These are phyloP conservation scores for Danaus melanippus DNA, from an alignment of 1,140 invertebrate species.

Conservation along the genomic window DNA sequence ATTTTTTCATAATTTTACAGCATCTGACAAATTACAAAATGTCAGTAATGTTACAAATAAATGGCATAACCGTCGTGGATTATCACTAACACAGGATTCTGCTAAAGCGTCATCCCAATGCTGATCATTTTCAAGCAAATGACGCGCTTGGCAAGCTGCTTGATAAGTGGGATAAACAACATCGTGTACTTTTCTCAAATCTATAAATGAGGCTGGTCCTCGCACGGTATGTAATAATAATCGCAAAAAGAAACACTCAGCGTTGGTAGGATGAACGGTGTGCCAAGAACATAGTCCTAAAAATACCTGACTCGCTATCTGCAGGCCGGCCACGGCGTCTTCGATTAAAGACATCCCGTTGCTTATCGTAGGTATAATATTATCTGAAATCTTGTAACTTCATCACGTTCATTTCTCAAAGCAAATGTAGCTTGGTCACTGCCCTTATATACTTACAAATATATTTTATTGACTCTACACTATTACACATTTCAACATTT, in stretches of 20 bases:
- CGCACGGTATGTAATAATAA: constrained; percentile 3
- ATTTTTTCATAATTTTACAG: constrained; percentile 9
- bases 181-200: constrained; percentile 2
- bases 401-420: constrained; percentile 18
- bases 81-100: constrained; percentile 7
- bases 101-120: constrained; percentile 20
- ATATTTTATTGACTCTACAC: constrained; percentile 7
- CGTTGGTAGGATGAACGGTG: constrained; percentile 5
- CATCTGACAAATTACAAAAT: constrained; percentile 14
- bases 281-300: constrained; percentile 18
- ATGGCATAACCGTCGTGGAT: constrained; percentile 4
- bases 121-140: constrained; percentile 21
- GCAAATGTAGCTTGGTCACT: constrained; percentile 17
- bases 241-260: constrained; percentile 3
- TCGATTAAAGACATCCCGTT: constrained; percentile 1
- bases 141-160: constrained; percentile 2
- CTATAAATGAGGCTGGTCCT: constrained; percentile 6
- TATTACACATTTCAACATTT: constrained; percentile 20
- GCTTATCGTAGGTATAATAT: constrained; percentile 26
- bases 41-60: constrained; percentile 15
- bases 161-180: neutral
- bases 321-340: constrained; percentile 16
- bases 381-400: constrained; percentile 35
- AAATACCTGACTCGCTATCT: constrained; percentile 19
- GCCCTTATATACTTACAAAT: constrained; percentile 19